Conservation (phyloP, 2,797 vertebrate genomes). For the Hoplostethus atlanticus region DNA sequence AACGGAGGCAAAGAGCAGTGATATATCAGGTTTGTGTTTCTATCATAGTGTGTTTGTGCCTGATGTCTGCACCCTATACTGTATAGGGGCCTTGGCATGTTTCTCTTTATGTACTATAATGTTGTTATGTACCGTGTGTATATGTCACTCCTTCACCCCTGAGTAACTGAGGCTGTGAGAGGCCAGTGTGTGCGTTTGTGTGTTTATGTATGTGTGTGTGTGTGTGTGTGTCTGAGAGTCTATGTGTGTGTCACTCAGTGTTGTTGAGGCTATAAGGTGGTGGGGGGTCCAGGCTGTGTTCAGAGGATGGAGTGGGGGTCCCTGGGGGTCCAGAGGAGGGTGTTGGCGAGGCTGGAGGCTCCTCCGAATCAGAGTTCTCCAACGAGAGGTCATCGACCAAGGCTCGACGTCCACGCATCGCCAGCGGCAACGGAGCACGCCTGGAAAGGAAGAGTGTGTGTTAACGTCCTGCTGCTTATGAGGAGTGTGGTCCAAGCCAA, state of each 20-base stretch:
- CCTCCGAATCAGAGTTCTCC: slow-evolving; percentile 91
- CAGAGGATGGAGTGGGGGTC: slow-evolving; percentile 81
- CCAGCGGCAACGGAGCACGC: slow-evolving; percentile 83
- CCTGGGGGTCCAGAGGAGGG: slow-evolving; percentile 82
- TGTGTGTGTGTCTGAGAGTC: slow-evolving; percentile 19
- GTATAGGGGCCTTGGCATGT: slow-evolving; percentile 31
- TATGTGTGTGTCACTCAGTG: slow-evolving; percentile 74
- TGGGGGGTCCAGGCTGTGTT: slow-evolving; percentile 78
- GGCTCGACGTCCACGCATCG: slow-evolving; percentile 86
- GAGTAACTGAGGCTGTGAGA: slow-evolving; percentile 54
- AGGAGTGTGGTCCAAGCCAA: neutral
- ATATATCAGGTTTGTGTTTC: slow-evolving; percentile 42
- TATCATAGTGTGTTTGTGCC: slow-evolving; percentile 1
- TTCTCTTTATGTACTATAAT: slow-evolving; percentile 39
- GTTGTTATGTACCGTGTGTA: slow-evolving; percentile 36
- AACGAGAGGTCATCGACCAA: slow-evolving; percentile 91
- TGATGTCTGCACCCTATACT: slow-evolving; percentile 28
- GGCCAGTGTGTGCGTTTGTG: slow-evolving; percentile 34
- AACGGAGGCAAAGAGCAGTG: slow-evolving; percentile 42
- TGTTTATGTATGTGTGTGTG: slow-evolving; percentile 34
- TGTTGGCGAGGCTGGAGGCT: slow-evolving; percentile 83
- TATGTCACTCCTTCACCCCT: slow-evolving; percentile 54
- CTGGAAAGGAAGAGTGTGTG: slow-evolving; percentile 56
- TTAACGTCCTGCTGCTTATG: slow-evolving; percentile 5
- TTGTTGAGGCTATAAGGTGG: slow-evolving; percentile 82